A percentile compares a stretch with the other conserved stretches of the same genome.
phyloP scores from a whole-genome alignment of 2,113 vertebrate species.

The Tyrannus savana region DNA sequence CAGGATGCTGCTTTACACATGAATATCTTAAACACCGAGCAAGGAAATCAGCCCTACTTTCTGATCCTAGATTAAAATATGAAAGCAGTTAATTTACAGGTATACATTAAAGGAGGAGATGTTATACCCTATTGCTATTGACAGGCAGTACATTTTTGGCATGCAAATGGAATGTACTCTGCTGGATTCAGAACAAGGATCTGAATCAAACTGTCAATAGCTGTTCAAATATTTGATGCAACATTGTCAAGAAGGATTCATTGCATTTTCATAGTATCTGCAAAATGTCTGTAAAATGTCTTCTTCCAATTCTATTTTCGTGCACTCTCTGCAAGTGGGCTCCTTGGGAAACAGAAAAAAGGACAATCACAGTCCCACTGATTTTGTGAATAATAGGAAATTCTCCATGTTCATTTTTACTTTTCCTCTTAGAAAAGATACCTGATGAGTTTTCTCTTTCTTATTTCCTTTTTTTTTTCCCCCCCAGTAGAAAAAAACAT shows the following conservation, averaged over 20 bases:
- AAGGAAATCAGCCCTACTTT: neutral
- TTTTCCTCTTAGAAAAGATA: neutral
- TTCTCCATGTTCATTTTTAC: neutral
- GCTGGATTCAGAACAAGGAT: neutral
- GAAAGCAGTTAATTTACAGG: neutral
- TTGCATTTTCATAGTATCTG: neutral
- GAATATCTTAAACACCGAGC: neutral
- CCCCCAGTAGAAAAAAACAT: neutral
- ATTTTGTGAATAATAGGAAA: neutral
- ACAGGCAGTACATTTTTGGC: neutral
- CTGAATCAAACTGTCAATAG: neutral
- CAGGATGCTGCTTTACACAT: neutral
- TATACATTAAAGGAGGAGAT: neutral
- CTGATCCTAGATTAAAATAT: neutral
- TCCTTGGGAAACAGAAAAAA: neutral
- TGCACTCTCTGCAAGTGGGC: neutral
- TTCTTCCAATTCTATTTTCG: neutral
- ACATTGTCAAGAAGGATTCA: neutral
- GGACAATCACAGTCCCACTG: neutral
- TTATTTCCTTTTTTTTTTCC: too few relatives aligned
- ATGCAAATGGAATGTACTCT: neutral
- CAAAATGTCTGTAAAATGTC: neutral
- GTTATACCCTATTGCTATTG: neutral
- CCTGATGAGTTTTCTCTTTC: accelerated
- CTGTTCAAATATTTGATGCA: neutral